Evolutionary conservation across 1,140 invertebrate species (phyloP).

Genomic region (Ctenoplectra terminalis): DNA sequence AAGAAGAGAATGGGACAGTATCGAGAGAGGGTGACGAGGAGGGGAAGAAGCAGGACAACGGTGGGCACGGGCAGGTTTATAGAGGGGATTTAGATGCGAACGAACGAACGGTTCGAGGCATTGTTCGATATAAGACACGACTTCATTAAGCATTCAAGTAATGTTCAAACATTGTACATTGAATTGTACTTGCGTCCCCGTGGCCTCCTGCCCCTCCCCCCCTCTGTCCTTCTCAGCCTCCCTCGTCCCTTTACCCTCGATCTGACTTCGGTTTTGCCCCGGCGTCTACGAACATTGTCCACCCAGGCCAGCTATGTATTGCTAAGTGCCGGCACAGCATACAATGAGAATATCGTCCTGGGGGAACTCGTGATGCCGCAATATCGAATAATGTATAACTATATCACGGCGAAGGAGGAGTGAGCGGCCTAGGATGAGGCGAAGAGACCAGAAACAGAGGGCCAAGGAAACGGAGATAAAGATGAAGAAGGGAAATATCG

Average conservation of each 20-base stretch:
- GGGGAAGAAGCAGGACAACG: constrained; percentile 45
- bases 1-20: constrained; percentile 56
- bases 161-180: constrained; percentile 79
- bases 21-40: constrained; percentile 55
- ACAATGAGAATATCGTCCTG: constrained; percentile 77
- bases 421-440: constrained; percentile 23
- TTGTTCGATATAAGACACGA: constrained; percentile 81
- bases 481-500: constrained; percentile 23
- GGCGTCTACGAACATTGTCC: constrained; percentile 55
- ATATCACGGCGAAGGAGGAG: constrained; percentile 63
- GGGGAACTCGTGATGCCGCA: constrained; percentile 75
- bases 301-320: constrained; percentile 43
- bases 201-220: constrained; percentile 15
- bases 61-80: constrained; percentile 60
- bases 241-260: background rate
- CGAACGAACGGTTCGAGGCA: constrained; percentile 74
- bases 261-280: constrained; percentile 48
- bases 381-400: constrained; percentile 80
- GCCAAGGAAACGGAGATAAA: constrained; percentile 53
- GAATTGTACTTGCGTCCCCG: constrained; percentile 69
- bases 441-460: constrained; percentile 52
- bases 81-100: constrained; percentile 70
- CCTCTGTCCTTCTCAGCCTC: background rate
- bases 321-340: constrained; percentile 56
- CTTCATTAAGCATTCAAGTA: constrained; percentile 81